These are phyloP conservation scores for Sturnus vulgaris DNA, from an alignment of 2,113 vertebrate genomes.

Conservation along the genomic window DNA sequence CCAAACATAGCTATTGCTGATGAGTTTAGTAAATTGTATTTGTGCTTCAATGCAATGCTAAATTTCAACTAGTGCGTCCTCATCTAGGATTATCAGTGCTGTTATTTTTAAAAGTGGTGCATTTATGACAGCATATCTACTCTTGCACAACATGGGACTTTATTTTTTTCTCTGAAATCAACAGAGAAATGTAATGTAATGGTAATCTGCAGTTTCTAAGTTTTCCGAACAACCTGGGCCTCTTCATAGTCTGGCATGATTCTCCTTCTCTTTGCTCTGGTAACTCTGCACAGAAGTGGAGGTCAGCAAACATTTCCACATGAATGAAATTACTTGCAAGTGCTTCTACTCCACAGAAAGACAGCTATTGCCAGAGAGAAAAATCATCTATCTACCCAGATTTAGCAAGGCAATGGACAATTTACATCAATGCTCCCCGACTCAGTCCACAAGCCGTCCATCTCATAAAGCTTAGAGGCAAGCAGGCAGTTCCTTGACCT, in stretches of 20 bases:
- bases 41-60: neutral
- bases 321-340: neutral
- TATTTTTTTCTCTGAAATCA: neutral
- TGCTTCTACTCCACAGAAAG: neutral
- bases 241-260: neutral
- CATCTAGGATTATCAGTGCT: neutral
- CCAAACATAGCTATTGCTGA: constrained; percentile 46
- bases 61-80: neutral
- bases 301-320: neutral
- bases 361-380: neutral
- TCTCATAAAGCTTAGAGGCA: neutral
- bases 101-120: neutral
- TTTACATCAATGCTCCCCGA: neutral
- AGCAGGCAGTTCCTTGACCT: neutral
- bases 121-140: neutral
- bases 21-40: constrained; percentile 49
- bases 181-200: neutral
- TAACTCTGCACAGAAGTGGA: neutral
- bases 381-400: neutral
- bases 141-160: neutral
- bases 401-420: neutral
- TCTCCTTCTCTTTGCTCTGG: neutral
- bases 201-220: neutral
- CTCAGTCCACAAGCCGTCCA: accelerated
- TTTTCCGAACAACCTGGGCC: neutral